Conservation (phyloP, 2,113 vertebrate genomes). For the Megaceryle maxima region DNA sequence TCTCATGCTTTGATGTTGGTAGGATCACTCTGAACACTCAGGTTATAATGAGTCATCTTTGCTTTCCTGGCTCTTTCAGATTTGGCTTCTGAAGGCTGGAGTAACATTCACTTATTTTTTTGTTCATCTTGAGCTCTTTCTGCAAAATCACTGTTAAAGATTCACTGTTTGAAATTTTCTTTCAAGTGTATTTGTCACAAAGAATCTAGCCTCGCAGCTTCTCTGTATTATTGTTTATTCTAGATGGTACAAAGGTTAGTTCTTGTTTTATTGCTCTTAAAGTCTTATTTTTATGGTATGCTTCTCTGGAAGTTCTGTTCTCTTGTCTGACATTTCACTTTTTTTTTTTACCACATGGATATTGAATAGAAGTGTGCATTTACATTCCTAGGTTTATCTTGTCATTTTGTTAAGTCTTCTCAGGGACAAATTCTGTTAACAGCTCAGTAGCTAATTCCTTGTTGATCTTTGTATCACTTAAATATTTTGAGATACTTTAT, state of each 20-base stretch:
- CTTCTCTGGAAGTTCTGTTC: neutral
- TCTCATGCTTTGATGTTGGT: neutral
- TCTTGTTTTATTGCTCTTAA: neutral
- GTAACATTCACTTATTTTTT: neutral
- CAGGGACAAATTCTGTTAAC: neutral
- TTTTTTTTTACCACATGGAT: neutral
- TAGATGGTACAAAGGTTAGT: neutral
- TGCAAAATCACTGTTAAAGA: neutral
- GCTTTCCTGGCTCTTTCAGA: neutral
- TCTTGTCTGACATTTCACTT: constrained; percentile 32
- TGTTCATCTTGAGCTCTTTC: neutral
- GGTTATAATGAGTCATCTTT: neutral
- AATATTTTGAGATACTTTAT: neutral
- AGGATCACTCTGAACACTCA: neutral
- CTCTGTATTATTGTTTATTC: neutral
- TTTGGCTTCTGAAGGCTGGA: constrained; percentile 1
- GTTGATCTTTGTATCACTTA: neutral
- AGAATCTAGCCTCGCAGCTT: neutral
- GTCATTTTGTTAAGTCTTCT: neutral
- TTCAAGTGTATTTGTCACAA: neutral
- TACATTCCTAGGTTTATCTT: neutral
- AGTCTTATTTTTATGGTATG: neutral
- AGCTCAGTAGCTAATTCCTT: neutral
- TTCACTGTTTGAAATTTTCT: neutral
- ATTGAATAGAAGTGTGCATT: neutral